Conservation (phyloP, 2,113 vertebrate species). For the Elachura formosa region DNA sequence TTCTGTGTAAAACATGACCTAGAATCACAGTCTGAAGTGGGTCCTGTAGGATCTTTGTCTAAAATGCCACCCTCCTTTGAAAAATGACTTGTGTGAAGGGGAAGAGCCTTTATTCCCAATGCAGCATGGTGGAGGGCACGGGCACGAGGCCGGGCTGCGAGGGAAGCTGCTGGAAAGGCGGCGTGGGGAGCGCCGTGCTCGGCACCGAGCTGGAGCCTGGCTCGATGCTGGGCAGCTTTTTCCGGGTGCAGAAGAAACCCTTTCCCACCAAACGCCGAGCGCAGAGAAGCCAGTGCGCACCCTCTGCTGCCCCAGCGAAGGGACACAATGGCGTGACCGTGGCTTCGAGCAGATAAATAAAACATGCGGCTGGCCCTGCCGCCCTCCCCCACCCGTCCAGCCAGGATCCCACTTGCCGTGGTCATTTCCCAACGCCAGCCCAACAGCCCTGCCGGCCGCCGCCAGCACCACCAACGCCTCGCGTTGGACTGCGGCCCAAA, state of each 20-base stretch:
- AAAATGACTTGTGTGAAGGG: background rate
- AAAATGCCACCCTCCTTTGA: background rate
- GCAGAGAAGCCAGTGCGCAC: no score
- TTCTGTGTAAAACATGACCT: background rate
- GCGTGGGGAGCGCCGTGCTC: no score
- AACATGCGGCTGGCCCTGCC: constrained; percentile 69
- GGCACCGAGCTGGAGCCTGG: background rate
- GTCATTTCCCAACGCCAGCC: constrained; percentile 76
- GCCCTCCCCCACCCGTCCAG: constrained; percentile 35
- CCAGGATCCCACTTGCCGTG: constrained; percentile 75
- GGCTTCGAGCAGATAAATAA: constrained; percentile 81
- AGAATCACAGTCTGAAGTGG: background rate
- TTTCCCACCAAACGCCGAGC: no score
- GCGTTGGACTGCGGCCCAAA: background rate
- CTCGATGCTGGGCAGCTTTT: no score
- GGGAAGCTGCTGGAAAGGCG: background rate
- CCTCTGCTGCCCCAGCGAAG: no score
- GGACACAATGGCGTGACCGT: constrained; percentile 74
- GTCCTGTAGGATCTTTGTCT: background rate
- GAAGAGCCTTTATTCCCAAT: background rate
- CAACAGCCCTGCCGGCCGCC: constrained; percentile 57
- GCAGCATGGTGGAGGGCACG: accelerated
- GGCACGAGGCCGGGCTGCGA: background rate
- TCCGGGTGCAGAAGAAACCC: no score
- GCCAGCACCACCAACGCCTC: constrained; percentile 57